phyloP scores from a whole-genome alignment of 2,113 vertebrate species.

The Turdus rufiventris region DNA sequence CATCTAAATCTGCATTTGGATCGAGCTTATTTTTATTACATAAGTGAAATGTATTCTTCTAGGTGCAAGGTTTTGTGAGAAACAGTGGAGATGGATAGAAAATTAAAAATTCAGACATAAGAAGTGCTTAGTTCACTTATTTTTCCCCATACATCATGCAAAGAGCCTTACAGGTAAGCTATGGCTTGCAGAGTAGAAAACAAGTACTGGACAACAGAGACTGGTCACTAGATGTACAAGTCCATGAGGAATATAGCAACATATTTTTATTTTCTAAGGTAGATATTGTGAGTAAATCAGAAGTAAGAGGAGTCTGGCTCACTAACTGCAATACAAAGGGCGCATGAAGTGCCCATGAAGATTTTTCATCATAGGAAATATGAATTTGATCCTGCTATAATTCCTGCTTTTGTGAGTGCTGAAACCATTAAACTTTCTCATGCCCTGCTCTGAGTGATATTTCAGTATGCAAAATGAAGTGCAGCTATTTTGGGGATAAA shows the following conservation, averaged over 20 bases:
- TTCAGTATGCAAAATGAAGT: not conserved
- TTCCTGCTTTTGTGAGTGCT: not conserved
- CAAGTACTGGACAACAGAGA: not conserved
- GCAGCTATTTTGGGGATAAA: not conserved
- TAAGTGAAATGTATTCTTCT: not conserved
- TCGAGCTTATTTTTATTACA: not conserved
- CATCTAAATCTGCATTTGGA: not conserved
- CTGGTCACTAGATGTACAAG: not conserved
- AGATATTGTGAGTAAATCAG: not conserved
- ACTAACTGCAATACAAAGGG: not conserved
- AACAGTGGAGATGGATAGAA: not conserved
- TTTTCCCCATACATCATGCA: not conserved
- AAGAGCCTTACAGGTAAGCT: not conserved
- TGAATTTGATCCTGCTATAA: not conserved
- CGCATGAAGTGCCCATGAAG: not conserved
- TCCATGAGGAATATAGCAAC: not conserved
- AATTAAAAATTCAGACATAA: not conserved
- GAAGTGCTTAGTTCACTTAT: not conserved
- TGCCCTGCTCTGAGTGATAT: not conserved
- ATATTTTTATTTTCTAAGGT: not conserved
- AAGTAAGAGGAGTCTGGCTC: not conserved
- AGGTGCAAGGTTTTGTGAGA: not conserved
- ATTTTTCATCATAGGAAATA: not conserved
- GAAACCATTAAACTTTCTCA: not conserved
- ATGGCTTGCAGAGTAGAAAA: not conserved